These are phyloP conservation scores for Lepidurus apus DNA, from an alignment of 1,140 invertebrate genomes.

Conservation along the genomic window DNA sequence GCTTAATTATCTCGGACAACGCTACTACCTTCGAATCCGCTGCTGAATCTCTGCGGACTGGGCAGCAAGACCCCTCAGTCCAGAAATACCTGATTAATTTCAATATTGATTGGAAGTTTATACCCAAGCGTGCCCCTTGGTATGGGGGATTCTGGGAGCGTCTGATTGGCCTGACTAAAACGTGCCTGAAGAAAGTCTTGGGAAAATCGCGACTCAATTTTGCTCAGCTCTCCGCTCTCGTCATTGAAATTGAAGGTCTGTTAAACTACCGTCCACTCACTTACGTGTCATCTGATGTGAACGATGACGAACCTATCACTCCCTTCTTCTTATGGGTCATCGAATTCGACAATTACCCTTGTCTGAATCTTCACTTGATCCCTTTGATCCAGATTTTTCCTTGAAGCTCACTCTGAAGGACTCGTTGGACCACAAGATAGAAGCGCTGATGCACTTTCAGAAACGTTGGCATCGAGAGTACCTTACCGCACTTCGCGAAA, in stretches of 20 bases:
- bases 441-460: constrained; percentile 30
- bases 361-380: constrained; percentile 7
- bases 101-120: constrained; percentile 39
- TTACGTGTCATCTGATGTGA: constrained; percentile 13
- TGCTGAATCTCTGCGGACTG: background rate
- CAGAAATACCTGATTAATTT: background rate
- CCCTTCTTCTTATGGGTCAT: background rate
- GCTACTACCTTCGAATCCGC: constrained; percentile 29
- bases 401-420: background rate
- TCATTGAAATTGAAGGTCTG: constrained; percentile 30
- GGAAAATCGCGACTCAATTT: constrained; percentile 33
- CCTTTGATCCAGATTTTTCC: constrained; percentile 20
- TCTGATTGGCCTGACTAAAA: constrained; percentile 39
- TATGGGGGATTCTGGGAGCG: constrained; percentile 43
- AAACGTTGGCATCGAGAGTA: constrained; percentile 36
- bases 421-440: constrained; percentile 16
- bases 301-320: background rate
- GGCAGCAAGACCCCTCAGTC: background rate
- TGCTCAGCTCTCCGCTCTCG: constrained; percentile 23
- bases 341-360: constrained; percentile 28
- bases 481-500: constrained; percentile 29
- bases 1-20: constrained; percentile 31
- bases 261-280: constrained; percentile 30
- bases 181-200: constrained; percentile 33
- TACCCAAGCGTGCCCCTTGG: constrained; percentile 40